Base-by-base conservation (phyloP, 2,797 vertebrate species). In the Rhinella marina region DNA sequence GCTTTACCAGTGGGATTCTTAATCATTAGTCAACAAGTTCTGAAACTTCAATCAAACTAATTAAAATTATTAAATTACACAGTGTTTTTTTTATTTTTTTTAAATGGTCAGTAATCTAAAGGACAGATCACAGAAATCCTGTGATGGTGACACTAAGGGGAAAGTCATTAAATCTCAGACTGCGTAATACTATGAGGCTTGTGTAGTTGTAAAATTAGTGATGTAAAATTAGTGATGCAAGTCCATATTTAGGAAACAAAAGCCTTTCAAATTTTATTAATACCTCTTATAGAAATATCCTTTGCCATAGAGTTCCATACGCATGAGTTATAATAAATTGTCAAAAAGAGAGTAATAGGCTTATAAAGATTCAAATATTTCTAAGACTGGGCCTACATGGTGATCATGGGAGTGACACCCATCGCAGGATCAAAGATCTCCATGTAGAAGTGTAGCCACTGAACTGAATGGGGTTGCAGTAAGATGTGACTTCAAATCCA, bases 11-110 rank as follows among this genome's bases (percentile, higher is more conserved):
- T 87, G 25, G 85, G 76, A 81, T 72, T 86, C 41, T 14, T 75
- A 73, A 80, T 86, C 78, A 85, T 54, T 50, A 59, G 75, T 79
- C 84, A 86, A 86, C 76, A 81, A 48, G 77, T 81, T 70, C 85
- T 79, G 29, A 81, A 77, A 85, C 83, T 85, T 85, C 83, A 77
- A 77, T 85, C 57, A 84, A 84, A 72, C 19, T 16, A 57, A 77
- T 85, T 85, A 77, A 75, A 85, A 85, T 85, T 19, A 85, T 77
- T 64, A n/a, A 76, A 61, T 76, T 85, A 76, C 68, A 41, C 41
- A 6, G 41, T 41, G 41, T 41, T 41, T 25, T 75, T 25, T 54
- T 68, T 73, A n/a, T 48, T 73, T n/a, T 56, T 61, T 61, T 23
- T 16, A 75, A 50, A 85, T 61, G 16, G 59, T 52, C 72, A 64